These are phyloP conservation scores for Strix aluco DNA, from an alignment of 2,113 vertebrate species.

Conservation along the genomic window DNA sequence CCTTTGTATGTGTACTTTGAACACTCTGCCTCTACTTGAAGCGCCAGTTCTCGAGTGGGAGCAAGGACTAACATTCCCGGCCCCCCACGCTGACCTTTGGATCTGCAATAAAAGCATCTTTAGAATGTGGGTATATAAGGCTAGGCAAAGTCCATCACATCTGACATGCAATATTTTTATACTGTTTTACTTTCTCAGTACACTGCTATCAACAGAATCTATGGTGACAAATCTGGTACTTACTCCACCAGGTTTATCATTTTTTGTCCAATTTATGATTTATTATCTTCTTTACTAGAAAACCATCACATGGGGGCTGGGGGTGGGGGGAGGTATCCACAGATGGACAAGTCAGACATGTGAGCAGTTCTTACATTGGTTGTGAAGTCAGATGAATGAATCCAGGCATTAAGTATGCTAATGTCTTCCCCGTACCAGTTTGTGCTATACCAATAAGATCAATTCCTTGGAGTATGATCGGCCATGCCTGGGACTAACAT, in stretches of 20 bases:
- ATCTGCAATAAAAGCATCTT: slow-evolving; percentile 67
- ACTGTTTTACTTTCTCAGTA: neutral
- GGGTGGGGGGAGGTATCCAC: neutral
- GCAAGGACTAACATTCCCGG: slow-evolving; percentile 96
- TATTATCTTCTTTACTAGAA: neutral
- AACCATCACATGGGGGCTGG: neutral
- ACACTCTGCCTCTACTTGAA: slow-evolving; percentile 93
- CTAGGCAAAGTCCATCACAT: neutral
- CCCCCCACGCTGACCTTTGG: slow-evolving; percentile 75
- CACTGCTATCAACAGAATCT: neutral
- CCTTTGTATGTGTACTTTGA: slow-evolving; percentile 90
- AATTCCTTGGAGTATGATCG: slow-evolving; percentile 87
- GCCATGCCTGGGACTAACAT: slow-evolving; percentile 92
- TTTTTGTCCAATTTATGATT: neutral
- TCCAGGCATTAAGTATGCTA: slow-evolving; percentile 93
- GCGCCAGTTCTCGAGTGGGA: slow-evolving; percentile 92
- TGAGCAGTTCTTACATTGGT: slow-evolving; percentile 79
- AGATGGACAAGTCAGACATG: neutral
- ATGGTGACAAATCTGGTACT: neutral
- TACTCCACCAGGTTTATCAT: neutral
- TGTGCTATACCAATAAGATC: slow-evolving; percentile 97
- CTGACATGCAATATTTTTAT: neutral
- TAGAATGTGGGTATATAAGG: neutral
- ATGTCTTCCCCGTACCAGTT: slow-evolving; percentile 94
- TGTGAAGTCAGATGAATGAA: slow-evolving; percentile 96